These are phyloP conservation scores for Orestias chungarensis DNA, from an alignment of 2,797 vertebrate species.

Conservation along the genomic window DNA sequence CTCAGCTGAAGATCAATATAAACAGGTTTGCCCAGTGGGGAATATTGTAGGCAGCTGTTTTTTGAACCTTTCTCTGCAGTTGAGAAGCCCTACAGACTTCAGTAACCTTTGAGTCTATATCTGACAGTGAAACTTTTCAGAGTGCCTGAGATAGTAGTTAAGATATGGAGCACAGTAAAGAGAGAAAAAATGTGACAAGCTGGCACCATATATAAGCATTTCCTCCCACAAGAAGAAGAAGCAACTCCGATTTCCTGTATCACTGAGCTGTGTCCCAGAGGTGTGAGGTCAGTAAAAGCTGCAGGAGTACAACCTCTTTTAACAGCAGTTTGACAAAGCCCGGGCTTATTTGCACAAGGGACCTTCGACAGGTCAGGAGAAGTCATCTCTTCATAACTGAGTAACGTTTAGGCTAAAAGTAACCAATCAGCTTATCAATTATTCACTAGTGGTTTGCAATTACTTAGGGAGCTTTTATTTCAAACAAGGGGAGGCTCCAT, in stretches of 20 bases:
- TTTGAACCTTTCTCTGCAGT: constrained; percentile 37
- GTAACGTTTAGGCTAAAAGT: not conserved
- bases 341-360: too few relatives aligned
- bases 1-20: constrained; percentile 56
- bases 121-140: constrained; percentile 56
- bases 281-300: constrained; percentile 26
- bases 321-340: too few relatives aligned
- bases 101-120: constrained; percentile 57
- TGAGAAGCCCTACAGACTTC: constrained; percentile 44
- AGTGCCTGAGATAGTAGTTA: constrained; percentile 43
- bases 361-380: too few relatives aligned
- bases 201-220: constrained; percentile 43
- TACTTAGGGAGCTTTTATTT: not conserved
- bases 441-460: not conserved
- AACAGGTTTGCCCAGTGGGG: constrained; percentile 48
- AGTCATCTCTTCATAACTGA: constrained; percentile 9
- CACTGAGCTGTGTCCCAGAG: not conserved
- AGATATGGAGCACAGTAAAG: constrained; percentile 46
- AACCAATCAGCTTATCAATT: not conserved
- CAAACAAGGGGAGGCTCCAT: too few relatives aligned
- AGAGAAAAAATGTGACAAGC: constrained; percentile 32
- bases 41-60: constrained; percentile 39
- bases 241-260: constrained; percentile 37
- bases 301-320: not conserved
- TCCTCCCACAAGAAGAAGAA: constrained; percentile 41